These are phyloP conservation scores for Chironomus striatipennis DNA, from an alignment of 1,140 invertebrate species.

Conservation along the genomic window DNA sequence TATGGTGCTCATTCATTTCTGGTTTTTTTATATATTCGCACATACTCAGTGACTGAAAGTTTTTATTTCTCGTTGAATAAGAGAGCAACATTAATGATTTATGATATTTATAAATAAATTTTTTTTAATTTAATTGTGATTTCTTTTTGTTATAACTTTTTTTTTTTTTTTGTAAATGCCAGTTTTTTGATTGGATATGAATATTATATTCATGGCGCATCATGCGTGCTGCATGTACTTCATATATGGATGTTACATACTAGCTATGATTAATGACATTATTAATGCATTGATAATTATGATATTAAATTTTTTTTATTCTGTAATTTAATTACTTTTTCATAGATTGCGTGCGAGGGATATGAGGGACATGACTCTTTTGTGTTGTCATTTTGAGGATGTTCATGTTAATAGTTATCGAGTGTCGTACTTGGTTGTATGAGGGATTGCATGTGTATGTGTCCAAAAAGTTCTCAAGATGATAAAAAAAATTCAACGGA, in stretches of 20 bases:
- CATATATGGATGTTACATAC: background rate
- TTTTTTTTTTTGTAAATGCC: background rate
- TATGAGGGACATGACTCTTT: too few relatives aligned
- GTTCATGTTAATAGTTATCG: too few relatives aligned
- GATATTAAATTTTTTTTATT: background rate
- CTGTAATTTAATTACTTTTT: too few relatives aligned
- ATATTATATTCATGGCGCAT: background rate
- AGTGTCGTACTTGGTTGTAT: too few relatives aligned
- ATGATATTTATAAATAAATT: constrained; percentile 22
- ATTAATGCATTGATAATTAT: background rate
- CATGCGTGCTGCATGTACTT: background rate
- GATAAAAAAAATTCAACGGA: too few relatives aligned
- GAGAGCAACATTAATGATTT: constrained; percentile 10
- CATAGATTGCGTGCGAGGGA: too few relatives aligned
- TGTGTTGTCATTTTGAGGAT: too few relatives aligned
- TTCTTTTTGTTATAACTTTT: background rate
- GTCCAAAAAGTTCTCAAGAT: too few relatives aligned
- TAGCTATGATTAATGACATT: background rate
- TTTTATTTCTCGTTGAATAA: too few relatives aligned
- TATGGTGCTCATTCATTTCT: constrained; percentile 17
- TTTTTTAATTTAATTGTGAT: constrained; percentile 23
- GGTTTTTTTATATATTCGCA: constrained; percentile 18
- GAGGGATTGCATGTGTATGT: too few relatives aligned
- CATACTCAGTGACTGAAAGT: background rate
- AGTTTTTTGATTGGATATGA: background rate